Evolutionary conservation across 2,888 invertebrate species (phyloP).

Genomic region (Atethmia centrago): DNA sequence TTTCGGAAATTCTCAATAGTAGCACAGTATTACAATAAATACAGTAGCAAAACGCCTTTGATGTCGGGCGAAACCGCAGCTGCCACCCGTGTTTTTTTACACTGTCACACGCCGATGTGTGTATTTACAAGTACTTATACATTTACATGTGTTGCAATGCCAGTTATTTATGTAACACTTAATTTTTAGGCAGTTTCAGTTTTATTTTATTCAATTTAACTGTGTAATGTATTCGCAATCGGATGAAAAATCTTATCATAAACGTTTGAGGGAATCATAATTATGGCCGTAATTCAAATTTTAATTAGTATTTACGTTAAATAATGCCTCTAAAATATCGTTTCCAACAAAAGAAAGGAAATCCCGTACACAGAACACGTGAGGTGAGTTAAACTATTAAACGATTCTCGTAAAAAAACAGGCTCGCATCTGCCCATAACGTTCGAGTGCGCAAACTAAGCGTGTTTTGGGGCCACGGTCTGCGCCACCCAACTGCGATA

Average conservation of each 20-base stretch:
- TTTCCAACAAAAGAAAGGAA: too few relatives aligned
- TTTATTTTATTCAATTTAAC: not conserved
- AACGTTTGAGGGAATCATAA: not conserved
- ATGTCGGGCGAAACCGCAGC: not conserved
- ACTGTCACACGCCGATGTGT: not conserved
- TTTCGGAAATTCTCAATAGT: too few relatives aligned
- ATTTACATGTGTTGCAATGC: not conserved
- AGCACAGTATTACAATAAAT: not conserved
- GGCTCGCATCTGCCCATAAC: not conserved
- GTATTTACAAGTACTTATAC: too few relatives aligned
- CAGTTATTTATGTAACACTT: not conserved
- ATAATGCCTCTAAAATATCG: too few relatives aligned
- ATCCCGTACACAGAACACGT: too few relatives aligned
- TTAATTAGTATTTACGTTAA: not conserved
- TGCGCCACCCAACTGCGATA: too few relatives aligned
- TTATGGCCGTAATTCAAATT: not conserved
- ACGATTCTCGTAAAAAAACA: not conserved
- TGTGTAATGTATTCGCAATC: not conserved
- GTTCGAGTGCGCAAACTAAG: not conserved
- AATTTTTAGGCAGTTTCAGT: not conserved
- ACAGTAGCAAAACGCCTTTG: not conserved
- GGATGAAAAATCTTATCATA: not conserved
- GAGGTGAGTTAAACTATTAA: too few relatives aligned
- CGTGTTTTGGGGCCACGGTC: too few relatives aligned
- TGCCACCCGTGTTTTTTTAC: not conserved